Conservation (phyloP, 2,113 vertebrate genomes). For the Labrus mixtus region DNA sequence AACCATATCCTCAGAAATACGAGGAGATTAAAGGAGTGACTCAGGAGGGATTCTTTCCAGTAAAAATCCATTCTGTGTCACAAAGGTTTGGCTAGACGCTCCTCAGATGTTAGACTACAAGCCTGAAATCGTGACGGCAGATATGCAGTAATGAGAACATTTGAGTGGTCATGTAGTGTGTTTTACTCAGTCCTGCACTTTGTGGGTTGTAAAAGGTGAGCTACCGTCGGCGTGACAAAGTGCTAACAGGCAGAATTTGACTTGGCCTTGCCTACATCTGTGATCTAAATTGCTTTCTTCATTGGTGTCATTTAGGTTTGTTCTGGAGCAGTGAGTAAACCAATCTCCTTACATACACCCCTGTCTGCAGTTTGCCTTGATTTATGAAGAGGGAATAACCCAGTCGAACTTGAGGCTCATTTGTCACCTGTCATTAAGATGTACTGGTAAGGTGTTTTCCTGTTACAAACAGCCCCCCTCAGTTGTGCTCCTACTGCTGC, state of each 20-base stretch:
- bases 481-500: slow-evolving; percentile 24
- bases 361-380: slow-evolving; percentile 78
- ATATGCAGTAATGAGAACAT: slow-evolving; percentile 26
- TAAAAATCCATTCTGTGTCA: slow-evolving; percentile 14
- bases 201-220: slow-evolving; percentile 63
- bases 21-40: slow-evolving; percentile 20
- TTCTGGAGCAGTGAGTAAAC: slow-evolving; percentile 82
- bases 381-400: slow-evolving; percentile 78
- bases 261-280: slow-evolving; percentile 56
- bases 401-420: slow-evolving; percentile 71
- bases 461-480: slow-evolving; percentile 64
- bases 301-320: slow-evolving; percentile 78
- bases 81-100: background rate
- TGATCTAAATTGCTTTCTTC: slow-evolving; percentile 73
- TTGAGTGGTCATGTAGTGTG: slow-evolving; percentile 30
- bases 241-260: slow-evolving; percentile 65
- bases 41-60: slow-evolving; percentile 22
- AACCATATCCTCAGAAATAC: slow-evolving; percentile 6
- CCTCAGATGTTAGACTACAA: slow-evolving; percentile 11
- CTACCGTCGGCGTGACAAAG: slow-evolving; percentile 65
- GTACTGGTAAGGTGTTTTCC: slow-evolving; percentile 78
- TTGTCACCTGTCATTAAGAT: slow-evolving; percentile 82
- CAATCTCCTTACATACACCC: slow-evolving; percentile 77
- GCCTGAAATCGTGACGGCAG: slow-evolving; percentile 23
- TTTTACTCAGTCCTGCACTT: slow-evolving; percentile 40